phyloP scores from a whole-genome alignment of 2,888 invertebrate genomes.

The Clitarchus hookeri region DNA sequence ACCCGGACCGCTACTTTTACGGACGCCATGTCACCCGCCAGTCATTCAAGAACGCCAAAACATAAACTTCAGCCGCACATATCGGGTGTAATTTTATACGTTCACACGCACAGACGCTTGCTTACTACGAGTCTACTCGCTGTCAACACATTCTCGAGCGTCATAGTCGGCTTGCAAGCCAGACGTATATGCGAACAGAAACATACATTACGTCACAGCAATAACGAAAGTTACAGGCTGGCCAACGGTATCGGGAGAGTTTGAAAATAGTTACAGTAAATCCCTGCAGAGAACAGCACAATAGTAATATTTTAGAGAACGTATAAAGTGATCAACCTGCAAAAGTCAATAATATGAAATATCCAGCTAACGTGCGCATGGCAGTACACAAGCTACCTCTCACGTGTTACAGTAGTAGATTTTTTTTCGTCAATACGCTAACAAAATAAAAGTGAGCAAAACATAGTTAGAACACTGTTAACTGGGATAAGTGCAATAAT shows the following conservation, averaged over 20 bases:
- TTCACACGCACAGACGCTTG: background rate
- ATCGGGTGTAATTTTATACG: background rate
- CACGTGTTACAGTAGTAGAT: too few relatives aligned
- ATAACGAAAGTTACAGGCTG: background rate
- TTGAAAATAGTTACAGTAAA: background rate
- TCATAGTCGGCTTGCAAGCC: background rate
- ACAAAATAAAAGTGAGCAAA: too few relatives aligned
- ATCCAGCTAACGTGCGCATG: too few relatives aligned
- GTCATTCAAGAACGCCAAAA: background rate
- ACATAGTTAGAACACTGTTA: too few relatives aligned
- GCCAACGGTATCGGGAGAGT: background rate
- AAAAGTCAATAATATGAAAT: too few relatives aligned
- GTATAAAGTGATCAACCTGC: too few relatives aligned
- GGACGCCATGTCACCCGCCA: conserved; percentile 73
- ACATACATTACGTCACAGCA: background rate
- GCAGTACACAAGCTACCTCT: too few relatives aligned
- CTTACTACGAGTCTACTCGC: background rate
- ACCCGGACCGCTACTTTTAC: conserved; percentile 91
- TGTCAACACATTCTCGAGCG: background rate
- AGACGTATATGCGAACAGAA: background rate
- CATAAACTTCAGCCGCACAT: background rate
- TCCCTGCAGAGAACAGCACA: too few relatives aligned
- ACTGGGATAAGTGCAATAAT: too few relatives aligned
- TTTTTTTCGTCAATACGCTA: too few relatives aligned
- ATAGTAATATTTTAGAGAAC: too few relatives aligned